Evolutionary conservation across 2,113 vertebrate species (phyloP).

Genomic region (Oryzias melastigma): DNA sequence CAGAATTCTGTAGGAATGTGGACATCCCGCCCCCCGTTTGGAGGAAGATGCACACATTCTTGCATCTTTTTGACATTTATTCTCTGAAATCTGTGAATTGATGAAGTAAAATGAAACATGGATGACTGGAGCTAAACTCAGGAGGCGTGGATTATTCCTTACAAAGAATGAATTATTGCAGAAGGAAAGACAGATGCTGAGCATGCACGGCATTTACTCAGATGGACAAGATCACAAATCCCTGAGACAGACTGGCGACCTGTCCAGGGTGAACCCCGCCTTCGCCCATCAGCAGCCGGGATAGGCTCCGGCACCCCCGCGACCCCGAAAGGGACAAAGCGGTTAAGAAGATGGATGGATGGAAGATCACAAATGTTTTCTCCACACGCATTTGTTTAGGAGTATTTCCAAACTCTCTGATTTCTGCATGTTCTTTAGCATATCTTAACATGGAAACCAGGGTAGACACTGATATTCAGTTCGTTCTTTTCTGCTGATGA

Average conservation of each 20-base stretch:
- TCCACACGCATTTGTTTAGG: background rate
- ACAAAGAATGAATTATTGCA: background rate
- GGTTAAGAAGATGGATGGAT: too few species aligned
- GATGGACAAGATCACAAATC: background rate
- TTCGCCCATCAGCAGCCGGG: too few species aligned
- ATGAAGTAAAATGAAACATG: background rate
- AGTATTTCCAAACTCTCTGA: background rate
- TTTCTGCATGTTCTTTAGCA: too few species aligned
- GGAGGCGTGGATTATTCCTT: background rate
- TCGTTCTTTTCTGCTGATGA: too few species aligned
- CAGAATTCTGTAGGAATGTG: too few species aligned
- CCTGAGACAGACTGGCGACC: too few species aligned
- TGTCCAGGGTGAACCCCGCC: too few species aligned
- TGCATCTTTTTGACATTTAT: background rate
- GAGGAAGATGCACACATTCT: background rate
- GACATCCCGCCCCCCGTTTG: too few species aligned
- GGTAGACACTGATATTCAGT: too few species aligned
- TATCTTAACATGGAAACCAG: too few species aligned
- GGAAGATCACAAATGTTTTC: background rate
- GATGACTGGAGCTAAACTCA: background rate
- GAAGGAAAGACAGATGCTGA: background rate
- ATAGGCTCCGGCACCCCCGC: too few species aligned
- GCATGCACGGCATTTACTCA: background rate
- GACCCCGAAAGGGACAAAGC: too few species aligned
- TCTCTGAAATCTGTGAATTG: background rate